Evolutionary conservation across 2,797 vertebrate genomes (phyloP), one percentile per base, ranked within the genome.

Genomic region (Malurus leucopterus): DNA sequence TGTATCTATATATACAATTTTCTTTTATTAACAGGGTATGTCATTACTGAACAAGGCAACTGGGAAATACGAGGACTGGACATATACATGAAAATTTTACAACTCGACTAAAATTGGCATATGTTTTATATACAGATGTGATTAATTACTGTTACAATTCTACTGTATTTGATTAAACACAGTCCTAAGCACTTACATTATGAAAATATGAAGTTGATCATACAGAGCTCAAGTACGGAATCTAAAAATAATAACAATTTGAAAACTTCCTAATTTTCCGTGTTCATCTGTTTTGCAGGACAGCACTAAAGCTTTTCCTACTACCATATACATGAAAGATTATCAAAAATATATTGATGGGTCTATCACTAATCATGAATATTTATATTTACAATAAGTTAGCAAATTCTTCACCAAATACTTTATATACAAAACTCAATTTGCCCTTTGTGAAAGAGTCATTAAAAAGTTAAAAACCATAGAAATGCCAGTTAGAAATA

Each of bases 311-410:
- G 95, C 85, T 93, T 89, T 81, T 94, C 80, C 88, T 95, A 95
- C 95, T 91, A 92, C 90, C 93, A 91, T 96, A 97, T 93, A 96
- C 96, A 94, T 86, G 91, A 89, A 86, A 95, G 95, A 97, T 97
- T 98, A 98, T 98, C 97, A 98, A 98, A 98, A 98, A 98, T 98
- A 98, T 97, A 98, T 96, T 87, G 95, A 96, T 95, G 95, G 84
- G 88, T 97, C 96, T 97, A 97, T 97, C 64, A 32, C 97, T 97
- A 97, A 96, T 91, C 93, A 94, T 97, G 95, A 93, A 95, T 92
- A 86, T 92, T 96, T 90, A 83, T 97, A 98, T 97, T 97, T 98
- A 98, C 97, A 98, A 93, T 96, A 96, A 96, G 93, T 96, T 96
- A 95, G 90, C 96, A 97, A 97, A 96, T 95, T 96, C 79, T 84